A percentile compares a stretch with the other conserved stretches of the same genome.
These are phyloP conservation scores for Chrysemys picta DNA, from an alignment of 2,113 vertebrate genomes.

Conservation along the genomic window DNA sequence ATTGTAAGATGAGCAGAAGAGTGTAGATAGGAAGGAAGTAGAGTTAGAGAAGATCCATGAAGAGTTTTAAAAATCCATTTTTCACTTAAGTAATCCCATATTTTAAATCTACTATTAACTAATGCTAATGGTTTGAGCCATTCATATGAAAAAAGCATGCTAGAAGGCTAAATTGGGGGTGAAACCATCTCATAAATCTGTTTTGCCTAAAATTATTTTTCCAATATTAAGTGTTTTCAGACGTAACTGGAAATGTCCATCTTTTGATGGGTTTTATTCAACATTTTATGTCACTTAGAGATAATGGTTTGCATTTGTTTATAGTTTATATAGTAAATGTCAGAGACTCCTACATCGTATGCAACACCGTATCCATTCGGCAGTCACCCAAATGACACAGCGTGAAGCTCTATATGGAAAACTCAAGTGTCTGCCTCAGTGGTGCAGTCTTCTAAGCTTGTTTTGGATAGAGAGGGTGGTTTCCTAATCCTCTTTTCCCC, in stretches of 20 bases:
- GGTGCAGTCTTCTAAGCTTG: neutral
- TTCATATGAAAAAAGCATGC: neutral
- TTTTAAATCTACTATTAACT: neutral
- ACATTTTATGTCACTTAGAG: neutral
- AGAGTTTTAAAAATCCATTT: neutral
- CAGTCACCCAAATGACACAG: constrained; percentile 27
- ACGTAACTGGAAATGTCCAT: neutral
- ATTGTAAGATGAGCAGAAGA: neutral
- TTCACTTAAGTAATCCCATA: neutral
- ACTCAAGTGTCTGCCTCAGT: neutral
- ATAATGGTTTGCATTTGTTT: neutral
- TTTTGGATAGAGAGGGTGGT: neutral
- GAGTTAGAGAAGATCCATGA: neutral
- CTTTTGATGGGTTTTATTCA: neutral
- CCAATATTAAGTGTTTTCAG: neutral
- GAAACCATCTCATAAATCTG: too few species aligned
- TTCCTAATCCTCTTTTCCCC: neutral
- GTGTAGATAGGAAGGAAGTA: neutral
- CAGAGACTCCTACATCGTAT: neutral
- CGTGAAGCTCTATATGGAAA: neutral
- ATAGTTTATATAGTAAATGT: neutral
- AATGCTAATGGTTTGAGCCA: neutral
- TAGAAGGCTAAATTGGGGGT: too few species aligned
- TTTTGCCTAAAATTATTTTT: neutral
- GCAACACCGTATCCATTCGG: neutral